A percentile compares a stretch with the other conserved stretches of the same genome.
Evolutionary conservation across 2,888 invertebrate genomes (phyloP).

Genomic region (Autographa gamma): DNA sequence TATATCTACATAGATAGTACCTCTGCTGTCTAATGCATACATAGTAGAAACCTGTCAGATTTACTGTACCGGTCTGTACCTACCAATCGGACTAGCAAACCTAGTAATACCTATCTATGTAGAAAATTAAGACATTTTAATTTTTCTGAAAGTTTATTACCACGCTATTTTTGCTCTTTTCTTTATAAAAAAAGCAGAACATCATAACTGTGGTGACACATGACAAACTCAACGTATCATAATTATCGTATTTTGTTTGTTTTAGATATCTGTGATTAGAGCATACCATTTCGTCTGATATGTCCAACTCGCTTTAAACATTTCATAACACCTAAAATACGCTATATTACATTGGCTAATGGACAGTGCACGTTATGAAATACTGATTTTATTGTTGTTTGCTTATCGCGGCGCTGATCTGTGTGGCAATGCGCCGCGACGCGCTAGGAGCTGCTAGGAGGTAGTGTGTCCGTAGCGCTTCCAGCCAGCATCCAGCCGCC

Average conservation of each 20-base stretch:
- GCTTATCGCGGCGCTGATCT: conserved; percentile 36
- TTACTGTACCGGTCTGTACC: too few species aligned
- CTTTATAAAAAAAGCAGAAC: background rate
- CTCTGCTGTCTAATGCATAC: too few species aligned
- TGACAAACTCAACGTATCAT: background rate
- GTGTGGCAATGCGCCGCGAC: conserved; percentile 19
- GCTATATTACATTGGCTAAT: conserved; percentile 20
- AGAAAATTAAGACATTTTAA: too few species aligned
- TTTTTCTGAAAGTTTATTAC: too few species aligned
- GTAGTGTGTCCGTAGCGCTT: background rate
- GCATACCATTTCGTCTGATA: background rate
- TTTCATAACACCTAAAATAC: conserved; percentile 5
- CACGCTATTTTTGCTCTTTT: too few species aligned
- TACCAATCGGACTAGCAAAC: too few species aligned
- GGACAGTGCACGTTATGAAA: conserved; percentile 26
- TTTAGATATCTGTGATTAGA: background rate
- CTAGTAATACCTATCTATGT: too few species aligned
- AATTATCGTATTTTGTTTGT: background rate
- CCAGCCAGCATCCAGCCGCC: background rate
- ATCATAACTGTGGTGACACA: conserved; percentile 1
- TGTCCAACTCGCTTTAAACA: background rate
- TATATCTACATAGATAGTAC: too few species aligned
- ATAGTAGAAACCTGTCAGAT: too few species aligned
- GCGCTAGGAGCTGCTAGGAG: conserved; percentile 14
- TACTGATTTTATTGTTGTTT: conserved; percentile 23